Evolutionary conservation across 2,797 vertebrate genomes (phyloP).

Genomic region (Gymnoscopelus braueri): DNA sequence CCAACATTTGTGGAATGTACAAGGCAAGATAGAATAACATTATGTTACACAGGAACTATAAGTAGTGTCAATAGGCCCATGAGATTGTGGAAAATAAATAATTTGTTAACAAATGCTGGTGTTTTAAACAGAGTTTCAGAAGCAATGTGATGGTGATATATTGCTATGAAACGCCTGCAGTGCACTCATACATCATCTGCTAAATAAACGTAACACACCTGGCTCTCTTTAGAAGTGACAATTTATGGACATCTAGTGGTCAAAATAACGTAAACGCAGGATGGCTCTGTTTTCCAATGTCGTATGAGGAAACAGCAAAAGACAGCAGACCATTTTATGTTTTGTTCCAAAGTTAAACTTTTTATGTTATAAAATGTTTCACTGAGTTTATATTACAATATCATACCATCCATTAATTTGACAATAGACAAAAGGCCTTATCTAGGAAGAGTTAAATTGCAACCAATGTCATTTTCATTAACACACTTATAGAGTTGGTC

Average conservation of each 20-base stretch:
- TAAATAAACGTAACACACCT: neutral
- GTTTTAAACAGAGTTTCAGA: neutral
- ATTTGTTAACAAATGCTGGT: neutral
- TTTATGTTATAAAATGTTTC: slow-evolving; percentile 74
- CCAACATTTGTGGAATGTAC: neutral
- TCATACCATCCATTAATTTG: slow-evolving; percentile 59
- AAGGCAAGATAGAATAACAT: neutral
- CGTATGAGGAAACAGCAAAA: neutral
- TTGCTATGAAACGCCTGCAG: no score
- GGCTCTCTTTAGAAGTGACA: neutral
- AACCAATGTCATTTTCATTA: slow-evolving; percentile 56
- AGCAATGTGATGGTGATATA: no score
- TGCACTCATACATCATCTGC: neutral
- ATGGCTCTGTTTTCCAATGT: neutral
- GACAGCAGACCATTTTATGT: slow-evolving; percentile 41
- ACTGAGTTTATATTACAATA: slow-evolving; percentile 73
- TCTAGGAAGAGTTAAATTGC: slow-evolving; percentile 42
- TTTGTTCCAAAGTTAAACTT: slow-evolving; percentile 80
- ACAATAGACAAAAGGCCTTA: slow-evolving; percentile 60
- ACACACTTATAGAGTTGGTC: slow-evolving; percentile 64
- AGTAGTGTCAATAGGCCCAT: neutral
- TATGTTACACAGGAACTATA: neutral
- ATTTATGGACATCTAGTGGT: slow-evolving; percentile 66
- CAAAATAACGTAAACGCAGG: slow-evolving; percentile 20
- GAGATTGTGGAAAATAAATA: neutral